phyloP scores from a whole-genome alignment of 2,888 invertebrate species.

The Pollenia griseotomentosa region DNA sequence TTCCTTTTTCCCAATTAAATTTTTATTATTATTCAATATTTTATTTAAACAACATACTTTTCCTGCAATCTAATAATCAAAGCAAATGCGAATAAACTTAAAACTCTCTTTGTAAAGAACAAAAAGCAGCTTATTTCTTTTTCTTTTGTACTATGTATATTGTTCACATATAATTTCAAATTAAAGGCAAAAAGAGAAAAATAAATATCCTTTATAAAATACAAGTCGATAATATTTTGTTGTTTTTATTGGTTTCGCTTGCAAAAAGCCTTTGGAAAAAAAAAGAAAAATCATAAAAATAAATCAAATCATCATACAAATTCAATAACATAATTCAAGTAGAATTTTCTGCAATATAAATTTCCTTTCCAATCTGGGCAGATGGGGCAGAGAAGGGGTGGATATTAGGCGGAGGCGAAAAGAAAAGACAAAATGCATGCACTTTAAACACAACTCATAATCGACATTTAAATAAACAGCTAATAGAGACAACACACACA shows the following conservation, averaged over 20 bases:
- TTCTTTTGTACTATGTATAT: constrained; percentile 3
- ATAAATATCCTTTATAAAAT: constrained; percentile 28
- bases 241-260: constrained; percentile 12
- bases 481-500: background rate
- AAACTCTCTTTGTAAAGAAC: constrained; percentile 7
- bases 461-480: background rate
- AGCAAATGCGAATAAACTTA: background rate
- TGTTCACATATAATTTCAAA: background rate
- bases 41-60: background rate
- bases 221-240: constrained; percentile 10
- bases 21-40: background rate
- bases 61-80: constrained; percentile 16
- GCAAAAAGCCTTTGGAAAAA: constrained; percentile 27
- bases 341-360: constrained; percentile 60
- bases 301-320: constrained; percentile 66
- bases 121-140: background rate
- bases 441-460: constrained; percentile 45
- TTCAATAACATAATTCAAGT: constrained; percentile 61
- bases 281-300: constrained; percentile 30
- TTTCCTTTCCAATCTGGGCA: constrained; percentile 20
- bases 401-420: background rate
- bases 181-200: background rate
- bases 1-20: background rate
- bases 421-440: background rate
- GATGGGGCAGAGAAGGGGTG: background rate